Evolutionary conservation across 2,888 invertebrate genomes (phyloP), one percentile per base, ranked within the genome.

Genomic region (Crepidodera aurea): DNA sequence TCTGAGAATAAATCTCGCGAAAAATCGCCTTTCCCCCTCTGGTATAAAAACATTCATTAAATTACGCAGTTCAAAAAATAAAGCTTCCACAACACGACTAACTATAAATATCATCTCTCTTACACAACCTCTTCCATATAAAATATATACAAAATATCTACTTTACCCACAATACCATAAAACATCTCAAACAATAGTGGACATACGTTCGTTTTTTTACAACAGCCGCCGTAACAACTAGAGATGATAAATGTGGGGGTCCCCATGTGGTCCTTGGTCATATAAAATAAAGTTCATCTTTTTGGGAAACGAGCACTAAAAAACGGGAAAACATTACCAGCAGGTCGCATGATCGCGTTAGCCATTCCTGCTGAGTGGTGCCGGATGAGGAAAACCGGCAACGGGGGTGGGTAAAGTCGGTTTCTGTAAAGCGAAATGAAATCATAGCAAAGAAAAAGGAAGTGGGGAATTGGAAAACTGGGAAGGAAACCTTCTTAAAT

Each of bases 321-420:
- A 79, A 78, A 78, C 78, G 79, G 80, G 79, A 80, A 80, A 80
- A 79, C 79, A 80, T 80, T 80, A 80, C 79, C 80, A 78, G 80
- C 78, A 79, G 80, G 80, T 81, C 79, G 79, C 77, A 78, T 80
- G 80, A 80, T 80, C 80, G 78, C 75, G 80, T 80, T 80, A 80
- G 80, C 73, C 74, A 74, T 77, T 78, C 75, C 77, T 73, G 77
- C 75, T 78, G 78, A 78, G 77, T 44, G 60, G 62, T 64, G 66
- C 50, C 46, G 72, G 71, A 68, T 66, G 68, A 62, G 54, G 59
- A 55, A 22, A 48, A 60, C 77, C 78, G 78, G 78, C 77, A 75
- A 72, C 71, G 66, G 58, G 63, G 61, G 56, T 63, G 68, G 66
- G 40, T 55, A 67, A 69, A 64, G 66, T 64, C 60, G 66, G 60